Evolutionary conservation across 1,140 invertebrate species (phyloP), one percentile per base, ranked within the genome.

Genomic region (Conopomorpha cramerella): DNA sequence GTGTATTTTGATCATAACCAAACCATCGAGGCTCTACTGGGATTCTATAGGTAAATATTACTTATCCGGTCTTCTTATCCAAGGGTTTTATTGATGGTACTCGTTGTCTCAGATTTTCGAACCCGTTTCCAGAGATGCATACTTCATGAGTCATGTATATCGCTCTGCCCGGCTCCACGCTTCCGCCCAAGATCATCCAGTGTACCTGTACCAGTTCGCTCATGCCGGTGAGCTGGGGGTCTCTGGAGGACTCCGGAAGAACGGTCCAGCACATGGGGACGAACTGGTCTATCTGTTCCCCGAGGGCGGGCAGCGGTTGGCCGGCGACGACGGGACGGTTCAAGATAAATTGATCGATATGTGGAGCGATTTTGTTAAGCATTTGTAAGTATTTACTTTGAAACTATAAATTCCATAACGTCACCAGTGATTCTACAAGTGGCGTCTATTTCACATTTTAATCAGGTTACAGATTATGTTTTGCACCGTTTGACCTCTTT

Each of bases 21-120:
- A n/a, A 55, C 35, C 10, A 51, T 64, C 43, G 32, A 35, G 8
- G 43, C 45, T 1, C 16, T 66, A 3, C 34, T 74, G 3, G 38
- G 35, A 3, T 74, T 63, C 35, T 56, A 76, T 29, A 68, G 61
- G 71, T 68, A 51, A n/a, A n/a, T n/a, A n/a, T n/a, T n/a, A n/a
- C n/a, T n/a, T n/a, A n/a, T n/a, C n/a, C n/a, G n/a, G n/a, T n/a
- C n/a, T n/a, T n/a, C n/a, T n/a, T n/a, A n/a, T n/a, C n/a, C n/a
- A n/a, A n/a, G n/a, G n/a, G n/a, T n/a, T n/a, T n/a, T n/a, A n/a
- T n/a, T n/a, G n/a, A n/a, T n/a, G n/a, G n/a, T n/a, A n/a, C n/a
- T n/a, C n/a, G n/a, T n/a, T n/a, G n/a, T n/a, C n/a, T n/a, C n/a
- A n/a, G n/a, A n/a, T n/a, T n/a, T n/a, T n/a, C n/a, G n/a, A n/a